Percentiles rank a stretch among this genome's conserved stretches.
Evolutionary conservation across 2,888 invertebrate genomes (phyloP).

Genomic region (Silvanus unidentatus): DNA sequence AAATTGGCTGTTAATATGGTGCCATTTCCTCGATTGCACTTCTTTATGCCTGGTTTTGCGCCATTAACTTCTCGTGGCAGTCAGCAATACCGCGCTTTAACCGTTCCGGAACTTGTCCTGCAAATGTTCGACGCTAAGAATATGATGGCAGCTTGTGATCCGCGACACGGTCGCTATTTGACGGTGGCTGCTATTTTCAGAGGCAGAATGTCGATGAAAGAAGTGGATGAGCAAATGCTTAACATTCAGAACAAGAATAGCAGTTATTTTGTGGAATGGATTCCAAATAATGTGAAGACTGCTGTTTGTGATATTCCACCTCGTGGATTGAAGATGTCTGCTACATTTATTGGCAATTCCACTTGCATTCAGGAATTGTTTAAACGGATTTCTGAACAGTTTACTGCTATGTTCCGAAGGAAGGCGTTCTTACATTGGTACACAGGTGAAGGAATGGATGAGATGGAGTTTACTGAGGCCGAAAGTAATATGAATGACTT

Average conservation of each 20-base stretch:
- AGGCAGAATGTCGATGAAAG: constrained; percentile 63
- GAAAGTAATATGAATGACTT: constrained; percentile 69
- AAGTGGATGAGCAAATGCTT: too few species aligned
- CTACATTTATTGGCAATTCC: constrained; percentile 60
- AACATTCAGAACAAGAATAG: constrained; percentile 63
- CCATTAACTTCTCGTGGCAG: constrained; percentile 51
- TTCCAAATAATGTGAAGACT: constrained; percentile 69
- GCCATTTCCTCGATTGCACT: constrained; percentile 63
- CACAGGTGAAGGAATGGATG: constrained; percentile 69
- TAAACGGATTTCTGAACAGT: constrained; percentile 49
- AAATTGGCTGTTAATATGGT: constrained; percentile 59
- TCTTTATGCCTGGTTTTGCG: constrained; percentile 62
- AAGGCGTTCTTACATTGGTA: too few species aligned
- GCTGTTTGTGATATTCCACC: too few species aligned
- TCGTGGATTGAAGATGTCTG: constrained; percentile 60
- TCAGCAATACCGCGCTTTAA: constrained; percentile 62
- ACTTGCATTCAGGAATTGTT: constrained; percentile 75
- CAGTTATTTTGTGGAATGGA: constrained; percentile 63
- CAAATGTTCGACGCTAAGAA: too few species aligned
- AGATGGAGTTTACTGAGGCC: too few species aligned
- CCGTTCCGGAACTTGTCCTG: constrained; percentile 71
- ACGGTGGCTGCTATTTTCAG: constrained; percentile 78
- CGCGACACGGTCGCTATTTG: constrained; percentile 67
- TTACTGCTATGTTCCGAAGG: constrained; percentile 60
- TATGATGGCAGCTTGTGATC: too few species aligned